Percentiles rank a stretch among this genome's conserved stretches.
Conservation (phyloP, 2,113 vertebrate genomes). For the Colaptes auratus region DNA sequence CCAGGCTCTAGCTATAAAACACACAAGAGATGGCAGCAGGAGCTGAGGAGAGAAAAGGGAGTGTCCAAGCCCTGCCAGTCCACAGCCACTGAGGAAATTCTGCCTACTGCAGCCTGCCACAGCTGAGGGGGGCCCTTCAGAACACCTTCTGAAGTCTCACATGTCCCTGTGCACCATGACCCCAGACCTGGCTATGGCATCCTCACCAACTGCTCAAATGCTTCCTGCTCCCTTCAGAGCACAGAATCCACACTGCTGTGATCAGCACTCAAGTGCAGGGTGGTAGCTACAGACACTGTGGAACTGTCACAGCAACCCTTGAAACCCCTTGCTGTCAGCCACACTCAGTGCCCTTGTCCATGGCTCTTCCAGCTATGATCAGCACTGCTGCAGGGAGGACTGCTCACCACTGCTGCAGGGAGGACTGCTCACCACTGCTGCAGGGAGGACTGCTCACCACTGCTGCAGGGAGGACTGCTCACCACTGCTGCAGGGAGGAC, state of each 20-base stretch:
- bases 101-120: not conserved
- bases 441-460: too few species aligned
- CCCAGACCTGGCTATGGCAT: not conserved
- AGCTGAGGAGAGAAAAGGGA: not conserved
- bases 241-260: not conserved
- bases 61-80: not conserved
- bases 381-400: not conserved
- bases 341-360: not conserved
- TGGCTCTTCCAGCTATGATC: not conserved
- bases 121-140: not conserved
- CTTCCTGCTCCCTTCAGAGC: not conserved
- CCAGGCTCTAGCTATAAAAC: not conserved
- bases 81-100: not conserved
- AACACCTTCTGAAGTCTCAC: not conserved
- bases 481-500: not conserved
- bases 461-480: not conserved
- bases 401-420: not conserved
- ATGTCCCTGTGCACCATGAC: not conserved
- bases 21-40: not conserved
- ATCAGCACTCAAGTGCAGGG: not conserved
- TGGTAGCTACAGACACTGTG: not conserved
- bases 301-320: not conserved
- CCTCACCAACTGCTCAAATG: not conserved
- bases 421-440: not conserved
- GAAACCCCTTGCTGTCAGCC: not conserved